Evolutionary conservation across 1,140 invertebrate genomes (phyloP), one percentile per base, ranked within the genome.

Genomic region (Euura saliciscinereae): DNA sequence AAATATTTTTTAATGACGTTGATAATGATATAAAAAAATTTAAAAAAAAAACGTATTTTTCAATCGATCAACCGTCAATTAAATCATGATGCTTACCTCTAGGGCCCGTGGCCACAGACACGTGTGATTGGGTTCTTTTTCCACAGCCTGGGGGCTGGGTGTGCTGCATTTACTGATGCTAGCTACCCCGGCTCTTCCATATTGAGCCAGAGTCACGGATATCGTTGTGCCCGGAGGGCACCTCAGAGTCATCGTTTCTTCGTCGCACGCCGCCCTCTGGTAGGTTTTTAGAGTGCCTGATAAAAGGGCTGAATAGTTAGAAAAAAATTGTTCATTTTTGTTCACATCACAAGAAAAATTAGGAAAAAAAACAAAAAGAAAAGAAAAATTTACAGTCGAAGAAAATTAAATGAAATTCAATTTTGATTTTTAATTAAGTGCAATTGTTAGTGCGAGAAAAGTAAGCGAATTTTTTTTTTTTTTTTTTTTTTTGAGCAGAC

Each of bases 161-260:
- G 80, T 88, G 70, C 80, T 80, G 75, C 86, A 87, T 71, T 87
- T 90, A 65, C 85, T 84, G 28, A 78, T 73, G 28, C 83, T 84
- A 8, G 86, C 81, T 11, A 86, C 84, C 42, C 84, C 83, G 2
- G 87, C 85, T 77, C 87, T 87, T 43, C 90, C 90, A 77, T 91
- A 92, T 71, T 93, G 91, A 2, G 95, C 95, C 75, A 96, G 89
- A 81, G 96, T 93, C 72, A 98, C 94, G 73, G 93, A 94, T 77
- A 98, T 96, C 73, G 94, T 93, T 2, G 96, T 98, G 46, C 94
- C 94, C 4, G 91, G 86, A 10, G 96, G 96, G 88, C 97, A 98
- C 74, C 92, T 91, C 65, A 98, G 90, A 42, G 91, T 91, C 83
- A 98, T 92, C 79, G 91, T 90, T 79, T 97, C 93, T 70, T 95